phyloP scores from a whole-genome alignment of 2,113 vertebrate species.

The Stigmatopora nigra region DNA sequence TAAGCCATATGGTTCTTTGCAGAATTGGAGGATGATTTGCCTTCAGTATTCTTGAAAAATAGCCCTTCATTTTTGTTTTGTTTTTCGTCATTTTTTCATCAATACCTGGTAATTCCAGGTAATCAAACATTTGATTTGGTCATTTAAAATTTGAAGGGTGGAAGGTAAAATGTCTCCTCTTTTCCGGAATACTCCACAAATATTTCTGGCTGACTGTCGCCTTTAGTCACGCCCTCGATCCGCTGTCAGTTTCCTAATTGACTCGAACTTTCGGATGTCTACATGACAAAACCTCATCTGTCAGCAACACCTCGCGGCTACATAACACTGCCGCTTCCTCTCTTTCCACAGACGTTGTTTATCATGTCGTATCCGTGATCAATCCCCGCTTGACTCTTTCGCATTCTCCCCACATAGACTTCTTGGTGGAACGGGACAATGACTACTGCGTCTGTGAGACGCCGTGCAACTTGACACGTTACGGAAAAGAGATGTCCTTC shows the following conservation, averaged over 20 bases:
- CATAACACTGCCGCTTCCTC: conserved; percentile 7
- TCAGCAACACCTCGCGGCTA: conserved; percentile 17
- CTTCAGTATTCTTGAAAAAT: too few relatives aligned
- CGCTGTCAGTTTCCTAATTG: conserved; percentile 35
- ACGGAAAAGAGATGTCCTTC: conserved; percentile 95
- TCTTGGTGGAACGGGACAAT: conserved; percentile 94
- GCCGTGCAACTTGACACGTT: conserved; percentile 94
- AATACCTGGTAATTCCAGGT: too few relatives aligned
- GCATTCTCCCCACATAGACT: conserved; percentile 67
- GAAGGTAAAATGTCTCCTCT: too few relatives aligned
- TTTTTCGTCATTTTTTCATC: too few relatives aligned
- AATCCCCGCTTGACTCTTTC: conserved; percentile 18
- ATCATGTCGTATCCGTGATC: conserved; percentile 12
- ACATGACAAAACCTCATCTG: neutral
- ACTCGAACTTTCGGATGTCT: conserved; percentile 24
- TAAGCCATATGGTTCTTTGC: conserved; percentile 64
- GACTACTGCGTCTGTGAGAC: conserved; percentile 93
- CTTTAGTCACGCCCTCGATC: conserved; percentile 33
- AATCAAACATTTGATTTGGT: too few relatives aligned
- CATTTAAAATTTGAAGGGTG: too few relatives aligned
- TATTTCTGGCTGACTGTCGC: conserved; percentile 4
- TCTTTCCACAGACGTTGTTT: conserved; percentile 28
- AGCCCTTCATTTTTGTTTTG: too few relatives aligned
- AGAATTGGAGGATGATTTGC: too few relatives aligned
- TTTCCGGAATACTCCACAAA: too few relatives aligned